Base-by-base conservation (phyloP, 2,888 invertebrate species). In the Aleiodes leptofemur region DNA sequence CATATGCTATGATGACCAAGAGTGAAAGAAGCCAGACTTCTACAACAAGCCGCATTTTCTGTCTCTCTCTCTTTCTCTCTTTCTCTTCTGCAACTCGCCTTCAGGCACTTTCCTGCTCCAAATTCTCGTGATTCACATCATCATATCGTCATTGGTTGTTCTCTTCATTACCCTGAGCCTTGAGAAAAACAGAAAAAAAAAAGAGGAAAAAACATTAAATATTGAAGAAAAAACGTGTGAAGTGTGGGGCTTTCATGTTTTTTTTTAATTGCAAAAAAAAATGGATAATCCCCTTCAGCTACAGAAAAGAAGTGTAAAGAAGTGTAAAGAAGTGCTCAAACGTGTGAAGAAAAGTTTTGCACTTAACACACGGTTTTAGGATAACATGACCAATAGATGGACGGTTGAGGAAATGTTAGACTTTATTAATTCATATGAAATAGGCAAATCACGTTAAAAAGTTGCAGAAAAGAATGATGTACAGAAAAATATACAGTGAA, bases 31-130 rank as follows among this genome's bases (percentile, higher is more conserved):
- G 79, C 78, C 61, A 68, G 68, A 76, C 38, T 59, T 43, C 72
- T 57, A 83, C 81, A 53, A 84, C 79, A 74, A 85, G 78, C 78
- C 80, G 81, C 83, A 85, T 85, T 74, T 70, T 81, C 43, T 16
- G 23, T 16, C 23, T 64, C 34, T 34, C 34, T 34, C 4, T 34
- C 34, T 34, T 2, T 23, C 23, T 23, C 23, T 23, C 2, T 23
- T 43, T 61, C 61, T 59, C 61, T 61, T 38, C 14, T 48, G 43
- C 43, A 43, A 64, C 64, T 64, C 48, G 64, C 64, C 64, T 64
- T 64, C 48, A 48, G 64, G 11, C 64, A 64, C 14, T 64, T 16
- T 79, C 34, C 55, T 48, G 69, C 38, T 59, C 56, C 38, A 72
- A 57, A 51, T 64, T 64, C 23, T 31, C 7, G 43, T 16, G 43